phyloP scores from a whole-genome alignment of 2,113 vertebrate genomes.

The Heteronetta atricapilla region DNA sequence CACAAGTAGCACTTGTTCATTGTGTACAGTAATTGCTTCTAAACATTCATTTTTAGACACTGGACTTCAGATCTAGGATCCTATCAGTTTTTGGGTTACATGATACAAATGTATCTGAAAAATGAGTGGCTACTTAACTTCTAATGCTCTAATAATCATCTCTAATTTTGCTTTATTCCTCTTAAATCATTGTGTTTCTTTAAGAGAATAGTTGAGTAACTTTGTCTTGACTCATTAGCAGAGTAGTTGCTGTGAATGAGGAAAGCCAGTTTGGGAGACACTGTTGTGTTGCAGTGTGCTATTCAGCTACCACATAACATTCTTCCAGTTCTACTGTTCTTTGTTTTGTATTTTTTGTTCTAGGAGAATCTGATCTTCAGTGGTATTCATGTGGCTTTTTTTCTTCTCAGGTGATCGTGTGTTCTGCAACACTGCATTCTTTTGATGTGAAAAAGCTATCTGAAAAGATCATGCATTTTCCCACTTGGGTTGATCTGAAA shows the following conservation, averaged over 20 bases:
- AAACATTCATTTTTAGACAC: background rate
- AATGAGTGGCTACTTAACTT: background rate
- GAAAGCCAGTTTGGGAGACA: background rate
- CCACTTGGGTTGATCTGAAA: constrained; percentile 98
- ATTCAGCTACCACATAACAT: rapidly evolving
- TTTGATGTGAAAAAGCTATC: constrained; percentile 98
- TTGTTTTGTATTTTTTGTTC: background rate
- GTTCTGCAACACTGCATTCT: constrained; percentile 96
- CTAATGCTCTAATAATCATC: background rate
- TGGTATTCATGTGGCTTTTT: background rate
- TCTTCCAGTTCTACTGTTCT: background rate
- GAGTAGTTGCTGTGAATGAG: background rate
- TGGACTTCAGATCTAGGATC: too few species aligned
- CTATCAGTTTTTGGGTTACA: background rate
- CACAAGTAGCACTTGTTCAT: background rate
- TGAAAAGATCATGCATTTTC: constrained; percentile 99
- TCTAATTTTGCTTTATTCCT: background rate
- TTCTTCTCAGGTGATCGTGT: constrained; percentile 91
- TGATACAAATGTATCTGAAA: background rate
- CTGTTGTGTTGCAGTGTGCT: background rate
- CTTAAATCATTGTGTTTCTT: background rate
- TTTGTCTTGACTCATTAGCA: background rate
- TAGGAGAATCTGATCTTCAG: background rate
- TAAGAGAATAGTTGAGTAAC: background rate
- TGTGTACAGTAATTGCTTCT: background rate